Base-by-base conservation (phyloP, 1,140 invertebrate species). In the Drosophila orena region DNA sequence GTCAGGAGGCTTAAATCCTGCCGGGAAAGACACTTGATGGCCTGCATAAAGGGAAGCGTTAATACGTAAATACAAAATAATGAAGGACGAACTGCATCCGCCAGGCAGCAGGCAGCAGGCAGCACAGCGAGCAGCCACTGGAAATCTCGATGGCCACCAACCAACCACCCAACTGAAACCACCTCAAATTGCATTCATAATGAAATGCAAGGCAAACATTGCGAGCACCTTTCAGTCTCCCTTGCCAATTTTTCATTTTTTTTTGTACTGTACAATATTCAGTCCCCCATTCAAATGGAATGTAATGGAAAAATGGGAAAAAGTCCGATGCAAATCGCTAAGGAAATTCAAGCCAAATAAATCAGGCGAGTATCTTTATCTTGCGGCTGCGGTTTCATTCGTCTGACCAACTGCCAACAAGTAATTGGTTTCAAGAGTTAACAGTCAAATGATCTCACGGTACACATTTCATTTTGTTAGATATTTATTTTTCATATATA, bases 31-130 rank as follows among this genome's bases (percentile, higher is more conserved):
- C 56, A 61, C 66, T 77, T 62, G 73, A 73, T 69, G 37, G 69
- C 58, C 62, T 79, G 72, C 78, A 77, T 75, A 81, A 81, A 79
- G 24, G 50, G 46, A 74, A 75, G 79, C 75, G 62, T 75, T 79
- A 81, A 81, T 81, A 84, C 75, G 75, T 72, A 83, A 83, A 83
- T 83, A 62, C 60, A 55, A 27, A 71, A 79, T 79, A 83, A 81
- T 81, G 79, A 77, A 77, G 44, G 43, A 42, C 46, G 24, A 27
- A 27, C 35, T 24, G 50, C 11, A 6, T 27, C 17, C 52, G 43
- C 53, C n/a, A 37, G 30, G 20, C 34, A 24, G 10, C 49, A 37
- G 30, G 20, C 34, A 24, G 10, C 49, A 20, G 30, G 3, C 40
- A 27, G 6, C 24, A 7, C 27, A 30, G 30, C 30, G 30, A 30